Evolutionary conservation across 1,140 invertebrate genomes (phyloP).

Genomic region (Drosophila ohnishii): DNA sequence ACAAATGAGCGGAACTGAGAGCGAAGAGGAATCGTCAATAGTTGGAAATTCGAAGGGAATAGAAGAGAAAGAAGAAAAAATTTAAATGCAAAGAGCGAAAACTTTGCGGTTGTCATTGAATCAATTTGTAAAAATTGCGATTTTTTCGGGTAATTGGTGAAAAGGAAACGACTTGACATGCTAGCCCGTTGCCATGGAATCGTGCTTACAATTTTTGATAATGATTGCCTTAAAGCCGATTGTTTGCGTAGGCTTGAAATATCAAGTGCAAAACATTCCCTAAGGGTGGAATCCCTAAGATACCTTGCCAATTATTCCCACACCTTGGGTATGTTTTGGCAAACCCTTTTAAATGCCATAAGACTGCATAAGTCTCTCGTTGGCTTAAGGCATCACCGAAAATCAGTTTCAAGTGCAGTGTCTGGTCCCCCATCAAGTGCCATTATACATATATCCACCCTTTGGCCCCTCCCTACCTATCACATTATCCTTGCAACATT

Average conservation of each 20-base stretch:
- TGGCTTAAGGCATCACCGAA: slow-evolving; percentile 23
- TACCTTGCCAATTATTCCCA: not conserved
- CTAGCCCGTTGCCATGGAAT: not conserved
- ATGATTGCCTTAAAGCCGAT: not conserved
- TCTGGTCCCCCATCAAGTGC: slow-evolving; percentile 16
- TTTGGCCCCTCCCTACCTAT: not conserved
- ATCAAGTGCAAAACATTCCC: not conserved
- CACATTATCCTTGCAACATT: slow-evolving; percentile 31
- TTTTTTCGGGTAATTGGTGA: slow-evolving; percentile 21
- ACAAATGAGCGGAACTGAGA: slow-evolving; percentile 22
- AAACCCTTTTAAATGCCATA: slow-evolving; percentile 8
- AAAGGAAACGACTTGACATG: not conserved
- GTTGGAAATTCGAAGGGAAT: not conserved
- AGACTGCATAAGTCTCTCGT: slow-evolving; percentile 21
- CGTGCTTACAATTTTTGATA: not conserved
- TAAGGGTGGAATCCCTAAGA: not conserved
- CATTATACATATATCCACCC: slow-evolving; percentile 16
- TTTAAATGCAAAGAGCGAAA: slow-evolving; percentile 30
- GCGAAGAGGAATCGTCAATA: slow-evolving; percentile 31
- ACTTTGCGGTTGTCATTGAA: slow-evolving; percentile 57
- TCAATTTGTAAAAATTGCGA: slow-evolving; percentile 26
- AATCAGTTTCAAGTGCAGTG: slow-evolving; percentile 34
- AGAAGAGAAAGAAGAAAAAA: not conserved
- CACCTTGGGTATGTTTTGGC: not conserved
- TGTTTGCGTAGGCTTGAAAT: too few species aligned